Evolutionary conservation across 2,888 invertebrate species (phyloP).

Genomic region (Conus canariensis): DNA sequence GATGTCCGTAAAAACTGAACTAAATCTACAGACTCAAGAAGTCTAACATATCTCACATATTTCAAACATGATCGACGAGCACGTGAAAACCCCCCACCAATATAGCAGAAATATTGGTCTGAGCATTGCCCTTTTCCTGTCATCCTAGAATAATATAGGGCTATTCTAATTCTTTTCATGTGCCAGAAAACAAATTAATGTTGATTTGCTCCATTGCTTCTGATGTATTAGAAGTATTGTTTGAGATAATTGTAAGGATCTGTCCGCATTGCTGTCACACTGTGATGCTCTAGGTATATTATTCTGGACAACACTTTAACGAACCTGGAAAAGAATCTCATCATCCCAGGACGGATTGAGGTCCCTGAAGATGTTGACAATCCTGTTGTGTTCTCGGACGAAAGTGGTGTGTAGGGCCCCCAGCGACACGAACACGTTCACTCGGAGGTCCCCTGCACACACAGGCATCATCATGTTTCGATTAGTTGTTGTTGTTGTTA

Average conservation of each 20-base stretch:
- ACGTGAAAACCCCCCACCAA: too few species aligned
- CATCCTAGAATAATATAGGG: too few species aligned
- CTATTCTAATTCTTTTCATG: too few species aligned
- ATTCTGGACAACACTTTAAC: neutral
- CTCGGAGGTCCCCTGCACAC: conserved; percentile 52
- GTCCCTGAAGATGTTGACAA: conserved; percentile 40
- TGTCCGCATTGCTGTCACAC: too few species aligned
- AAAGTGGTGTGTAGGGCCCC: conserved; percentile 53
- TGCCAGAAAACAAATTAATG: too few species aligned
- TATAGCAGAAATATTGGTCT: too few species aligned
- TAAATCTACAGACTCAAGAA: neutral
- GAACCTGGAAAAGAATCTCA: neutral
- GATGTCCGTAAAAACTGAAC: neutral
- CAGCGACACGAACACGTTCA: conserved; percentile 53
- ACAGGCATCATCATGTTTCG: too few species aligned
- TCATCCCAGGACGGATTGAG: conserved; percentile 52
- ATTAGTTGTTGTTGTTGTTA: neutral
- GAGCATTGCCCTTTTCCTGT: too few species aligned
- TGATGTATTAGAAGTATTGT: too few species aligned
- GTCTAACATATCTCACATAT: neutral
- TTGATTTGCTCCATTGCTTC: too few species aligned
- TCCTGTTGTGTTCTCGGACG: conserved; percentile 54
- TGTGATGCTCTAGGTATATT: too few species aligned
- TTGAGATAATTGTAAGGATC: too few species aligned
- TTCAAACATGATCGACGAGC: neutral